These are phyloP conservation scores for Alosa alosa DNA, from an alignment of 2,113 vertebrate genomes.

Conservation along the genomic window DNA sequence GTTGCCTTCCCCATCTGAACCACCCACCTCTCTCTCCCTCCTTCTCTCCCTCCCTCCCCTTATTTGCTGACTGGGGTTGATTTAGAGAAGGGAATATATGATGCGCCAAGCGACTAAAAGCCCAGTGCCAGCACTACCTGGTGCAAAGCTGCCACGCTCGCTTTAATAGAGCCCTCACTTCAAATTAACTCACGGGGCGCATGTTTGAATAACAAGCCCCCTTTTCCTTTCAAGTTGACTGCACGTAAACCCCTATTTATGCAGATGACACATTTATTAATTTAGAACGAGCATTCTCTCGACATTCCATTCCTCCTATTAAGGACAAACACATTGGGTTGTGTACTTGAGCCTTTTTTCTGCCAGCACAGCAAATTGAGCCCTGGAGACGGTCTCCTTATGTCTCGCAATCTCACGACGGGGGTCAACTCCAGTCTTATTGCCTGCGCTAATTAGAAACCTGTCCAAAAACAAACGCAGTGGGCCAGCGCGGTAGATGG, in stretches of 20 bases:
- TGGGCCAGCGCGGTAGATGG: slow-evolving; percentile 26
- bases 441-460: slow-evolving; percentile 58
- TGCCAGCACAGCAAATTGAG: slow-evolving; percentile 56
- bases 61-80: slow-evolving; percentile 40
- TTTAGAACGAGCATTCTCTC: slow-evolving; percentile 24
- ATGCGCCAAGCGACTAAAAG: slow-evolving; percentile 24
- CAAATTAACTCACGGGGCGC: slow-evolving; percentile 29
- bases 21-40: slow-evolving; percentile 7
- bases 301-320: slow-evolving; percentile 46
- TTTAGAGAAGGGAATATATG: slow-evolving; percentile 26
- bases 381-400: slow-evolving; percentile 48
- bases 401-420: slow-evolving; percentile 29
- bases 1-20: neutral
- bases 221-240: slow-evolving; percentile 37
- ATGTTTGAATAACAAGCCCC: slow-evolving; percentile 14
- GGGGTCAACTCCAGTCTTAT: slow-evolving; percentile 43
- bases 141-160: neutral
- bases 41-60: neutral
- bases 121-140: neutral
- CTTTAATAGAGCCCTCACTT: slow-evolving; percentile 17
- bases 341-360: slow-evolving; percentile 48
- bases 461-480: slow-evolving; percentile 49
- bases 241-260: slow-evolving; percentile 48
- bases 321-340: slow-evolving; percentile 47
- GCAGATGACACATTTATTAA: slow-evolving; percentile 37